Percentiles rank a stretch among this genome's conserved stretches.
These are phyloP conservation scores for Hoplias malabaricus DNA, from an alignment of 2,113 vertebrate genomes.

Conservation along the genomic window DNA sequence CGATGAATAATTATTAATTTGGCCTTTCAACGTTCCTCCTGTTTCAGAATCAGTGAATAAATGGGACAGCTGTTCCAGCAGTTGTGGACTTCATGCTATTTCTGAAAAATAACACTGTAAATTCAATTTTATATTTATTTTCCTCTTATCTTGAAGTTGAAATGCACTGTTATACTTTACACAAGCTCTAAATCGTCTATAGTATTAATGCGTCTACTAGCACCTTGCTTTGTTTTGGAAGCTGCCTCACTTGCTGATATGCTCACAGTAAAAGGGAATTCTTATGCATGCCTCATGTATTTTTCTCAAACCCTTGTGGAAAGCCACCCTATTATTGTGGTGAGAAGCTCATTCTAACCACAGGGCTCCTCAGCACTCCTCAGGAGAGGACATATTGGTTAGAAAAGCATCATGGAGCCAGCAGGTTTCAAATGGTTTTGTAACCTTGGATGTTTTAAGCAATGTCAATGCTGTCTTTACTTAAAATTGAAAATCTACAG, in stretches of 20 bases:
- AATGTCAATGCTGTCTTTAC: background rate
- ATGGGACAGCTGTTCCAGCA: too few relatives aligned
- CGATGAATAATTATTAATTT: too few relatives aligned
- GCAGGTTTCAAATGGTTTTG: slow-evolving; percentile 7
- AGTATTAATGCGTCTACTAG: background rate
- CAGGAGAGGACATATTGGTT: slow-evolving; percentile 2
- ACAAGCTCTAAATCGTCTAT: background rate
- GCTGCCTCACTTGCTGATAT: background rate
- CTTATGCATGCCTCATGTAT: slow-evolving; percentile 1
- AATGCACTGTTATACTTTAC: too few relatives aligned
- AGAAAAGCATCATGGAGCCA: slow-evolving; percentile 4
- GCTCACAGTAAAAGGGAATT: background rate
- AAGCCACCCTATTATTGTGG: background rate
- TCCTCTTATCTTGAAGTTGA: too few relatives aligned
- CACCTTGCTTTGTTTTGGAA: background rate
- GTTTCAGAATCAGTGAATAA: background rate
- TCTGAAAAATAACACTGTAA: too few relatives aligned
- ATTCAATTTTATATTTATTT: too few relatives aligned
- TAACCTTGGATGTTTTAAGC: background rate
- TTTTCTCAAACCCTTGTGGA: background rate
- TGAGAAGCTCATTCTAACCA: slow-evolving; percentile 1
- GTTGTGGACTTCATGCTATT: too few relatives aligned
- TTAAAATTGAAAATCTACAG: background rate
- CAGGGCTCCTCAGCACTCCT: background rate
- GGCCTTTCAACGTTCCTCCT: background rate